Evolutionary conservation across 2,113 vertebrate species (phyloP).

Genomic region (Puffinus mauretanicus): DNA sequence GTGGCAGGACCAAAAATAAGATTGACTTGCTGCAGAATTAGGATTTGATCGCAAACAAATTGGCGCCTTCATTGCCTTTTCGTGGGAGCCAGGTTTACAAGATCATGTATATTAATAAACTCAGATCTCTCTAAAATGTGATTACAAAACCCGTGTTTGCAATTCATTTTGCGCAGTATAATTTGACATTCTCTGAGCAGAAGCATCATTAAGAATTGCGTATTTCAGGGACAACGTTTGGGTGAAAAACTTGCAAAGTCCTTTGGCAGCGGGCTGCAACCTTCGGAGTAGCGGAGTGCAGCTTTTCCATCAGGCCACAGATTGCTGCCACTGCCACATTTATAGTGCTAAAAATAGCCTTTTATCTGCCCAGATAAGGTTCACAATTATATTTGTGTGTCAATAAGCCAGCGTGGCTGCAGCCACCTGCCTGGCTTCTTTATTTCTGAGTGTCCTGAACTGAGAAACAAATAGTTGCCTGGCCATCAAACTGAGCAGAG

Average conservation of each 20-base stretch:
- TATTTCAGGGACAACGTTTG: neutral
- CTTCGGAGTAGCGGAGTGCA: neutral
- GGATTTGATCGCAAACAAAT: neutral
- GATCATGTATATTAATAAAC: neutral
- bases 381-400: rapidly evolving
- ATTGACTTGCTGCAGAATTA: neutral
- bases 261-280: neutral
- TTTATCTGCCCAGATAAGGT: rapidly evolving
- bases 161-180: neutral
- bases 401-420: neutral
- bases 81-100: neutral
- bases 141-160: neutral
- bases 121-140: neutral
- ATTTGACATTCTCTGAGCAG: neutral
- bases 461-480: neutral
- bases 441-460: neutral
- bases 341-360: rapidly evolving
- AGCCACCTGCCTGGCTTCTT: neutral
- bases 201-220: rapidly evolving
- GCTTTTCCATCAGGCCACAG: neutral
- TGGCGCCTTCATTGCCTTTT: neutral
- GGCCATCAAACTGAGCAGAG: neutral
- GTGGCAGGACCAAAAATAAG: neutral
- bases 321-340: rapidly evolving
- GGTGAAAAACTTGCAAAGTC: neutral